phyloP scores from a whole-genome alignment of 1,140 invertebrate genomes.

The Musca domestica region DNA sequence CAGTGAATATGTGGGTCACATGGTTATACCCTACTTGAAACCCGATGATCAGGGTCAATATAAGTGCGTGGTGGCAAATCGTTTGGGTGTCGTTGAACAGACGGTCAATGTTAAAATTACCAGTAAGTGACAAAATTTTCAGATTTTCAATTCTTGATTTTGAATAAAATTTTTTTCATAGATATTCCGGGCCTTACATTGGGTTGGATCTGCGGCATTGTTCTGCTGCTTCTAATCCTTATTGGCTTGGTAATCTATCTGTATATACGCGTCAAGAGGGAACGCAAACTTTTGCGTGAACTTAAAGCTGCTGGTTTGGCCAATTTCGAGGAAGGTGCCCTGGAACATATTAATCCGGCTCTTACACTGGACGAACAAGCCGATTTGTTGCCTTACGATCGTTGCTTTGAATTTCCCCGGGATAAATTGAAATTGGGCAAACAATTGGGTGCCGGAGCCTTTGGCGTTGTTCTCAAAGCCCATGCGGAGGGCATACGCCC shows the following conservation, averaged over 20 bases:
- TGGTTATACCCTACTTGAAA: constrained; percentile 46
- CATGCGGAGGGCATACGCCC: constrained; percentile 73
- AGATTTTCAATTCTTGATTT: not conserved
- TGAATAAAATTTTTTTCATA: constrained; percentile 9
- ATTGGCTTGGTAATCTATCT: constrained; percentile 57
- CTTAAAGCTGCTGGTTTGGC: constrained; percentile 66
- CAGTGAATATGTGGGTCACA: constrained; percentile 52
- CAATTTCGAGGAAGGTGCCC: constrained; percentile 76
- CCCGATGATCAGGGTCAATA: constrained; percentile 53
- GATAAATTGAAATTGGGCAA: constrained; percentile 83
- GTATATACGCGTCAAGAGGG: constrained; percentile 52
- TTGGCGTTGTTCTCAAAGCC: constrained; percentile 90
- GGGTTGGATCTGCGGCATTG: constrained; percentile 48
- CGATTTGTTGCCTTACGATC: constrained; percentile 85
- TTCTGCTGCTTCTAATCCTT: constrained; percentile 56
- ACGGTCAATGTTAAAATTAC: constrained; percentile 43
- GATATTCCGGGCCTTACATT: constrained; percentile 38
- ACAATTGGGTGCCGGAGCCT: constrained; percentile 86
- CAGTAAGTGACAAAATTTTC: constrained; percentile 37
- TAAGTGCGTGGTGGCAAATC: constrained; percentile 52
- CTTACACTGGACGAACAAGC: constrained; percentile 88
- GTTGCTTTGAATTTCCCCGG: constrained; percentile 80
- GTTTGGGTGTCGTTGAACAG: constrained; percentile 42
- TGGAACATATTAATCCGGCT: constrained; percentile 83
- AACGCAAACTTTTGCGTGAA: constrained; percentile 41